Base-by-base conservation (phyloP, 2,888 invertebrate species). In the Myathropa florea region DNA sequence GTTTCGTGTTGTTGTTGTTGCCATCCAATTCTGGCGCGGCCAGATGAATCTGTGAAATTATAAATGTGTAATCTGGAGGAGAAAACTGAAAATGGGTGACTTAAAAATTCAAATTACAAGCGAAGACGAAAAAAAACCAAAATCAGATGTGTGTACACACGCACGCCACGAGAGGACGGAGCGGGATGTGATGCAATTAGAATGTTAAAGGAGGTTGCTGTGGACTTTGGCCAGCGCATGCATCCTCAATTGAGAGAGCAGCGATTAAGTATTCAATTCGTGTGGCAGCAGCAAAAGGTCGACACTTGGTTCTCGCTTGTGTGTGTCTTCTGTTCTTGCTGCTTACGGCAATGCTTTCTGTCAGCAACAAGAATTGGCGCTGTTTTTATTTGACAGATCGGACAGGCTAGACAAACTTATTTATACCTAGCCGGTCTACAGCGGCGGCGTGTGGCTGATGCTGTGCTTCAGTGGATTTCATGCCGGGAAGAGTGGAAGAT, bases 101-200 rank as follows among this genome's bases (percentile, higher is more conserved):
- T 80, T 67, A 39, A 72, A 72, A 80, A 80, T 80, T 73, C 80
- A 67, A 80, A 73, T 73, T 46, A 80, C 65, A 46, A 46, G n/a
- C 46, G 46, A 18, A 18, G 46, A 33, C 9, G 4, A 12, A 33
- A 6, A n/a, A 6, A 18, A 7, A n/a, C 18, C 18, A 7, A 46
- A 46, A 46, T 46, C 46, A 18, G 46, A n/a, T n/a, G 39, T 39
- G 14, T 53, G 53, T 26, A 33, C 55, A 67, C 79, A 39, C 26
- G 64, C 59, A 64, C 26, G 26, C 1, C 39, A n/a, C 39, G 39
- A 3, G 14, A 6, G 18, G 46, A 18, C n/a, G 6, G 46, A 18
- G 55, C 46, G 33, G 64, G 72, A 79, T 79, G 65, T 65, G 60
- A 72, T 79, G 79, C 71, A 79, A 72, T 72, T 79, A 79, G 72